Conservation (phyloP, 2,113 vertebrate species). For the Panthera uncia region DNA sequence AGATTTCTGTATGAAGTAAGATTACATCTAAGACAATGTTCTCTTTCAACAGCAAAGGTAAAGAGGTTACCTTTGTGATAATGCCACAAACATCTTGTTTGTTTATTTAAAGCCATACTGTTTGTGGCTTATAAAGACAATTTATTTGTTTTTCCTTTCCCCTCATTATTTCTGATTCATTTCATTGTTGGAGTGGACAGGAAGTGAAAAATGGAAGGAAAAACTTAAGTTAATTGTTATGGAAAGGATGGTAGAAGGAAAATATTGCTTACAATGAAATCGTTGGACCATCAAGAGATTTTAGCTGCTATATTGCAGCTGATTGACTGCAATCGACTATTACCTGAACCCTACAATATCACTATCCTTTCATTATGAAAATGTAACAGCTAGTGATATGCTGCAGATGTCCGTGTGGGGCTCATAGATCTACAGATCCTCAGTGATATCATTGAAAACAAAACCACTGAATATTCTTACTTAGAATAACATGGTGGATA, state of each 20-base stretch:
- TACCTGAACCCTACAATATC: neutral
- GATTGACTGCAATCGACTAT: neutral
- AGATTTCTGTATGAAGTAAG: slow-evolving; percentile 42
- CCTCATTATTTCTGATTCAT: slow-evolving; percentile 2
- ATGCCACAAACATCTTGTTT: neutral
- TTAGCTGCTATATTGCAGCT: neutral
- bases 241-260: neutral
- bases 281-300: neutral
- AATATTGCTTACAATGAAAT: neutral
- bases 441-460: neutral
- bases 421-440: neutral
- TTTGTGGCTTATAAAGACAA: neutral
- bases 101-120: neutral
- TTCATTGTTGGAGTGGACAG: neutral
- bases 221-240: neutral
- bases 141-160: neutral
- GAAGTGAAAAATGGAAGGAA: neutral
- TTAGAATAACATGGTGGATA: neutral
- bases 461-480: neutral
- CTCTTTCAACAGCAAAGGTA: neutral
- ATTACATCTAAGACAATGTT: slow-evolving; percentile 2
- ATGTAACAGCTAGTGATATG: neutral
- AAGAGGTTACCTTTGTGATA: neutral
- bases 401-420: neutral
- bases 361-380: neutral